Percentiles rank a stretch among this genome's conserved stretches.
phyloP scores from a whole-genome alignment of 2,888 invertebrate species.

The Drosophila algonquin region DNA sequence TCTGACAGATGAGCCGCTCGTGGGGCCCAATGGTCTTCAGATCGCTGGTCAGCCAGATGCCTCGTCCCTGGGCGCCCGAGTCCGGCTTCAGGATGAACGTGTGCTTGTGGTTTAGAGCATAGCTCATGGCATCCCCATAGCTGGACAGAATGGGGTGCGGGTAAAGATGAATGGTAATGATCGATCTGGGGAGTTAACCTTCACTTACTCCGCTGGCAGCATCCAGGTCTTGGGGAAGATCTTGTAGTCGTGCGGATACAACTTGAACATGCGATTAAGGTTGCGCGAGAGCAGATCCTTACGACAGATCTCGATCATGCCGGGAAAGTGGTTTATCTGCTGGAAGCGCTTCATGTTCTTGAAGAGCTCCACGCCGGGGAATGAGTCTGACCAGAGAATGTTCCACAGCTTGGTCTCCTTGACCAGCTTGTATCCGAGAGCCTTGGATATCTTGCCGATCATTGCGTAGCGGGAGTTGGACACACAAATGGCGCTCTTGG shows the following conservation, averaged over 20 bases:
- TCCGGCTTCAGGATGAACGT: constrained; percentile 96
- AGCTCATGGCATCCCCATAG: constrained; percentile 88
- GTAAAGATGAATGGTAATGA: not conserved
- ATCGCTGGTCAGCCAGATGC: constrained; percentile 93
- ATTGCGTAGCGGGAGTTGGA: constrained; percentile 79
- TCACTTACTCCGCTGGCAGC: constrained; percentile 93
- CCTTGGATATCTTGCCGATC: constrained; percentile 80
- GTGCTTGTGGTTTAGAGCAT: constrained; percentile 86
- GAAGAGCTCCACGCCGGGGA: constrained; percentile 92
- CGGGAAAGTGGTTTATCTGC: constrained; percentile 96
- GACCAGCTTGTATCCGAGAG: constrained; percentile 85
- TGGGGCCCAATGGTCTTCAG: constrained; percentile 90
- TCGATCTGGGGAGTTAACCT: fast-evolving
- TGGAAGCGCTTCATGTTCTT: constrained; percentile 97
- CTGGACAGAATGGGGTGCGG: constrained; percentile 74
- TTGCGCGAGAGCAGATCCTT: constrained; percentile 95
- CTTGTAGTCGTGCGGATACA: constrained; percentile 95
- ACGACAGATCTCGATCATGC: constrained; percentile 94
- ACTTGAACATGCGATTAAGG: constrained; percentile 93
- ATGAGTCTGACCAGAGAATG: constrained; percentile 94
- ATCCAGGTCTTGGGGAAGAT: constrained; percentile 98
- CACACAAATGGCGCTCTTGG: constrained; percentile 80
- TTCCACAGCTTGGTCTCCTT: constrained; percentile 93
- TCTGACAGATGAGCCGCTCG: constrained; percentile 94
- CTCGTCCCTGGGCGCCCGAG: constrained; percentile 94